A percentile compares a stretch with the other conserved stretches of the same genome.
Conservation (phyloP, 53 echinoderm and acorn worm species). For the Holothuria leucospilota region DNA sequence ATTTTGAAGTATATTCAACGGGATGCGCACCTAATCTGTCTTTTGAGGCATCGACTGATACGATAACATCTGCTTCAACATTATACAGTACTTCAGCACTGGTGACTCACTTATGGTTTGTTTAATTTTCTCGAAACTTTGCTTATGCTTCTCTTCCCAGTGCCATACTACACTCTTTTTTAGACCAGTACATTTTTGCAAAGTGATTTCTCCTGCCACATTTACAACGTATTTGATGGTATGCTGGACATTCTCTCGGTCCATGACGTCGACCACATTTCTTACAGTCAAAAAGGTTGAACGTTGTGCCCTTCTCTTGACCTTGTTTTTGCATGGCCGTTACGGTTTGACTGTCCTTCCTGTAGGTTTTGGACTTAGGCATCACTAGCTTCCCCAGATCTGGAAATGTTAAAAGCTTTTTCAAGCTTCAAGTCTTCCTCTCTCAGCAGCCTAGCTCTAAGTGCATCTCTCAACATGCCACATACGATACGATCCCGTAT, state of each 20-base stretch:
- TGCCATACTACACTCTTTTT: slow-evolving; percentile 56
- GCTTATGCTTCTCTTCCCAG: slow-evolving; percentile 47
- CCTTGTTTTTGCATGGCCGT: background rate
- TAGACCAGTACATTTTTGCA: background rate
- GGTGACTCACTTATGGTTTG: background rate
- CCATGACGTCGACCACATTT: background rate
- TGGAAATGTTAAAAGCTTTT: too few species aligned
- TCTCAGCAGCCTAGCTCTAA: too few species aligned
- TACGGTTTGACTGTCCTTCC: too few species aligned
- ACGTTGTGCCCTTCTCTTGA: background rate
- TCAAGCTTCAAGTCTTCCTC: too few species aligned
- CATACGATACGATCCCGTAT: too few species aligned
- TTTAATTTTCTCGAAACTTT: slow-evolving; percentile 37
- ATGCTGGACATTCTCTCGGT: background rate
- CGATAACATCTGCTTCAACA: background rate
- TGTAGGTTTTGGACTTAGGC: too few species aligned
- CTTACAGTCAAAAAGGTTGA: background rate
- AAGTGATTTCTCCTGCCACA: background rate
- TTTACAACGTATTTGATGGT: background rate
- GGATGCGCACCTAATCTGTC: background rate
- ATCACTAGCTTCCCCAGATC: too few species aligned
- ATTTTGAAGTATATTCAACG: slow-evolving; percentile 35
- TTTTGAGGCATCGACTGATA: background rate
- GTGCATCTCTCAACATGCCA: too few species aligned
- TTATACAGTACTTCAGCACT: slow-evolving; percentile 32